Evolutionary conservation across 1,140 invertebrate species (phyloP).

Genomic region (Drosophila saltans): DNA sequence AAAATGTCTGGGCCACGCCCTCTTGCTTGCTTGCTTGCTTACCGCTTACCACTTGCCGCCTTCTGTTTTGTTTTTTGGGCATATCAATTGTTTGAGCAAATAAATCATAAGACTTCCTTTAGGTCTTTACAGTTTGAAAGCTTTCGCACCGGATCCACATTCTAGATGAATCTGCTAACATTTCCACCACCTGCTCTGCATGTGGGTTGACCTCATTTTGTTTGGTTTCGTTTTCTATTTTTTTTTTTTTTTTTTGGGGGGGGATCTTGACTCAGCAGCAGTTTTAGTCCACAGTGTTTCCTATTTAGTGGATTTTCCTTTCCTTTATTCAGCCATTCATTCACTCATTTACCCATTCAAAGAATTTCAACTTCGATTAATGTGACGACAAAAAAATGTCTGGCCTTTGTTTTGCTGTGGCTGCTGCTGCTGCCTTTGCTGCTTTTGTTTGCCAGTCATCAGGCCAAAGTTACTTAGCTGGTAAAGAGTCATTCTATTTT

Average conservation of each 20-base stretch:
- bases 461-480: slow-evolving; percentile 25
- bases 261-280: neutral
- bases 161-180: neutral
- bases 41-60: neutral
- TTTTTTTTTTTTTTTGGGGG: neutral
- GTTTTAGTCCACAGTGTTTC: slow-evolving; percentile 46
- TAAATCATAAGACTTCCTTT: slow-evolving; percentile 71
- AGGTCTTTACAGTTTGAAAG: slow-evolving; percentile 8
- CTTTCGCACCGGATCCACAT: too few relatives aligned
- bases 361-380: slow-evolving; percentile 69
- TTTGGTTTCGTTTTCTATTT: neutral
- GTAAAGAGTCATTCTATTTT: slow-evolving; percentile 30
- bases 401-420: slow-evolving; percentile 24
- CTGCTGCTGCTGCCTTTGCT: too few relatives aligned
- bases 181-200: slow-evolving; percentile 27
- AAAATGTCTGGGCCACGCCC: slow-evolving; percentile 37
- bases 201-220: slow-evolving; percentile 32
- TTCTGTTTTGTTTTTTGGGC: slow-evolving; percentile 13
- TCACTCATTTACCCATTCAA: slow-evolving; percentile 34
- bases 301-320: slow-evolving; percentile 43
- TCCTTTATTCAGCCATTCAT: slow-evolving; percentile 24
- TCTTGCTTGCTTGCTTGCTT: neutral
- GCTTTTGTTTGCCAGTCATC: slow-evolving; percentile 62
- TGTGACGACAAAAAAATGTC: slow-evolving; percentile 57
- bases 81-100: slow-evolving; percentile 69